Percentiles rank a stretch among this genome's conserved stretches.
These are phyloP conservation scores for Polypedilum vanderplanki DNA, from an alignment of 1,140 invertebrate species.

Conservation along the genomic window DNA sequence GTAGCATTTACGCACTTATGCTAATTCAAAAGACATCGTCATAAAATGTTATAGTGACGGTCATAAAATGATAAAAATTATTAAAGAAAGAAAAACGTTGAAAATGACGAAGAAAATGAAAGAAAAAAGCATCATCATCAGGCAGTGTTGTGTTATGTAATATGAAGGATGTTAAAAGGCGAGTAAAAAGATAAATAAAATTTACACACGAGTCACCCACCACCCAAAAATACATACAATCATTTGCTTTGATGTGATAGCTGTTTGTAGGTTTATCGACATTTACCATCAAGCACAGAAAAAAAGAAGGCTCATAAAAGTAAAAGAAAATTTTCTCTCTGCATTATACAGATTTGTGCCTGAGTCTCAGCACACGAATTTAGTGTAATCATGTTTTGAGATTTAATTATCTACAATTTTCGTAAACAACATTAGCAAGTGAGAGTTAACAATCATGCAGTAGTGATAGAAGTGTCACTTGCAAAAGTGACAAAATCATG, in stretches of 20 bases:
- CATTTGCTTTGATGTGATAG: not conserved
- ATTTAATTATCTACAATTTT: not conserved
- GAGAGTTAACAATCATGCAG: too few relatives aligned
- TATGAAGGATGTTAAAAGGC: not conserved
- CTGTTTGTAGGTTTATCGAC: slow-evolving; percentile 11
- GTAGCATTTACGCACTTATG: not conserved
- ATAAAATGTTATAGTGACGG: not conserved
- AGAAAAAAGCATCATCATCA: not conserved
- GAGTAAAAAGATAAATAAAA: too few relatives aligned
- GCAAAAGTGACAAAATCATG: too few relatives aligned
- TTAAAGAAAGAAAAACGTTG: not conserved
- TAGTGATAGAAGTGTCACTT: too few relatives aligned
- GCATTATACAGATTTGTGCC: not conserved
- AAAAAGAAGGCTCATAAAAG: not conserved
- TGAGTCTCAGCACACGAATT: not conserved
- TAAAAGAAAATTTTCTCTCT: not conserved
- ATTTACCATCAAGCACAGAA: not conserved
- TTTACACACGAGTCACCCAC: not conserved
- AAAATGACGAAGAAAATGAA: not conserved
- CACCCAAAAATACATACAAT: not conserved
- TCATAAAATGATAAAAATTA: slow-evolving; percentile 20
- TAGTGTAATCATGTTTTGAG: not conserved
- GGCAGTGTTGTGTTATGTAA: not conserved
- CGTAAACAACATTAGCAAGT: too few relatives aligned
- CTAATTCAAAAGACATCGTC: not conserved